Percentiles rank a stretch among this genome's conserved stretches.
Conservation (phyloP, 92 coral and sea anemone genomes). For the Porites cylindrica region DNA sequence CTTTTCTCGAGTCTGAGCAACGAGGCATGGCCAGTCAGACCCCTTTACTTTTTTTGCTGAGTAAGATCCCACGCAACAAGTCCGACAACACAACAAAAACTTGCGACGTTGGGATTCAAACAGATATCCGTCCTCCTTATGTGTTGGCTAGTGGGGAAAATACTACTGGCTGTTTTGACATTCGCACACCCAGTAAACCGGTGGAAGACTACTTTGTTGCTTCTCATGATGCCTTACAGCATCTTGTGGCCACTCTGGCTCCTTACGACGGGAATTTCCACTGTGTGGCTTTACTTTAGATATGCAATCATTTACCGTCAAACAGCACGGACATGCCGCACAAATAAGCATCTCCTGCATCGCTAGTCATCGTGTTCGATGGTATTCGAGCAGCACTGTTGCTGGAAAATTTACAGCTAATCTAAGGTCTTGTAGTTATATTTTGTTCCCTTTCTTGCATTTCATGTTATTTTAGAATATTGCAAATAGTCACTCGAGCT, state of each 20-base stretch:
- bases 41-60: too few species aligned
- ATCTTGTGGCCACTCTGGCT: constrained; percentile 15
- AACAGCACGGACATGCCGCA: constrained; percentile 29
- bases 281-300: constrained; percentile 20
- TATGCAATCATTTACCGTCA: not conserved
- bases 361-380: constrained; percentile 31
- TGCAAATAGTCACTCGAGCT: not conserved
- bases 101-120: constrained; percentile 19
- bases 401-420: constrained; percentile 46
- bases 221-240: constrained; percentile 20
- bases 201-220: constrained; percentile 22
- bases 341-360: constrained; percentile 14
- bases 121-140: constrained; percentile 1
- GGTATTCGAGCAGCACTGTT: too few species aligned
- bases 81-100: too few species aligned
- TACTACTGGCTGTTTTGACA: constrained; percentile 27
- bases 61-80: too few species aligned
- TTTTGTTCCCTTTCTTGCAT: not conserved
- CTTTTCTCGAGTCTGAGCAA: constrained; percentile 1
- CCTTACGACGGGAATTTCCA: constrained; percentile 26
- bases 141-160: constrained; percentile 25
- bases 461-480: not conserved
- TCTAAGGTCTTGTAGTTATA: constrained; percentile 34
- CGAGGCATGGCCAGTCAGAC: not conserved
- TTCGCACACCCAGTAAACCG: constrained; percentile 21